Evolutionary conservation across 2,113 vertebrate species (phyloP), one percentile per base, ranked within the genome.

Genomic region (Entelurus aequoreus): DNA sequence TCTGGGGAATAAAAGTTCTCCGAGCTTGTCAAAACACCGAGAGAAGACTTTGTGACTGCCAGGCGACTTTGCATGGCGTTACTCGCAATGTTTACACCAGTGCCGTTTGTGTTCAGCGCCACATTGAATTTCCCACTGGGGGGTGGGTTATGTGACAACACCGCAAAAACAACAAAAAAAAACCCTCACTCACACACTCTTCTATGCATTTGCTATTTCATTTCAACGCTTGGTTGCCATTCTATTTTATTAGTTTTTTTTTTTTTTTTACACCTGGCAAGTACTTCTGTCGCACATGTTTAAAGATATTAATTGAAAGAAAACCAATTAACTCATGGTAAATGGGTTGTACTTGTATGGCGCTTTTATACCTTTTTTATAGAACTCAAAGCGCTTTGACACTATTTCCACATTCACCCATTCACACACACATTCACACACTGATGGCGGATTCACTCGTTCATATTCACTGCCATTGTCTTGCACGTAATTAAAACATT

Each of bases 1-100:
- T 56, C 70, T 58, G 35, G 81, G 78, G 74, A 83, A 82, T 82
- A 75, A 73, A 79, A 80, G 62, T 79, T 79, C 72, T 76, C 65
- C 60, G 71, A 65, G 66, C 69, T 80, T 65, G 60, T 76, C 70
- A 79, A 48, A 66, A 71, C 65, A 82, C 72, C 71, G 65, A 68
- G 54, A 56, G 55, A 71, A 53, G 65, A 60, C 69, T 74, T 54
- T 19, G 54, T 48, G 40, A 60, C 42, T 47, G 42, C 16, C 16
- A 76, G 62, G 60, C 72, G 79, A 69, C 48, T 62, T 57, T 54
- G 66, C 74, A 74, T 82, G 68, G 67, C 77, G 37, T 66, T 60
- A 71, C 62, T 70, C 66, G 70, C 69, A 70, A 63, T 79, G 72
- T 84, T 84, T 76, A 73, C 74, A 72, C 63, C 76, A 62, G 14